Conservation (phyloP, 1,140 invertebrate genomes). For the Chrysomallon squamiferum region DNA sequence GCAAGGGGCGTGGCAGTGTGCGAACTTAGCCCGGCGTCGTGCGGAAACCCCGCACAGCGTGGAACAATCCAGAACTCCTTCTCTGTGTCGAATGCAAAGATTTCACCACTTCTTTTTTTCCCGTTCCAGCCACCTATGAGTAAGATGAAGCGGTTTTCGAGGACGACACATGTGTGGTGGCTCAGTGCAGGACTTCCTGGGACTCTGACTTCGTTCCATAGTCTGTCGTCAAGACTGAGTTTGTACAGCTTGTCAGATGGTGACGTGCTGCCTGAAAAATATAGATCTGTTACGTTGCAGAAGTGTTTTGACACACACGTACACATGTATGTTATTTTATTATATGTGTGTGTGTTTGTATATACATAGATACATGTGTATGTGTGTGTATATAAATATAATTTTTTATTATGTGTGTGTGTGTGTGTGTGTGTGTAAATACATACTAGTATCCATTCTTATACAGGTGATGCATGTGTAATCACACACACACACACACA, state of each 20-base stretch:
- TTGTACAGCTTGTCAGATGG: constrained; percentile 49
- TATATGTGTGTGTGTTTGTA: no score
- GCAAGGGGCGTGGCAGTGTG: constrained; percentile 48
- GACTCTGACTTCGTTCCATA: constrained; percentile 36
- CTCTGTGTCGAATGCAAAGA: constrained; percentile 51
- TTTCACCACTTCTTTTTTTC: constrained; percentile 25
- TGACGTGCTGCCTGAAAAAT: constrained; percentile 22
- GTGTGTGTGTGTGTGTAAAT: no score
- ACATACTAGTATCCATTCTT: no score
- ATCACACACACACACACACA: no score
- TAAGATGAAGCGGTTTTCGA: constrained; percentile 51
- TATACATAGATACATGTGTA: no score
- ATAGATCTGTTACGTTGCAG: no score
- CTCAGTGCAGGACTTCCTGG: constrained; percentile 51
- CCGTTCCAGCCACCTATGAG: constrained; percentile 63
- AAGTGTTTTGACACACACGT: no score
- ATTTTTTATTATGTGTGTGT: no score
- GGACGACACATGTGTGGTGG: constrained; percentile 53
- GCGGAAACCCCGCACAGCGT: constrained; percentile 48
- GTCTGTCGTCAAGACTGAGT: constrained; percentile 28
- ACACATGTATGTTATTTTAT: no score
- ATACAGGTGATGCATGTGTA: no score
- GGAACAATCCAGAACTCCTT: constrained; percentile 42
- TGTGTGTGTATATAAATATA: no score
- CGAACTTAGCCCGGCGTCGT: constrained; percentile 58